Conservation (phyloP, 2,797 vertebrate species). For the Buceros bicornis region DNA sequence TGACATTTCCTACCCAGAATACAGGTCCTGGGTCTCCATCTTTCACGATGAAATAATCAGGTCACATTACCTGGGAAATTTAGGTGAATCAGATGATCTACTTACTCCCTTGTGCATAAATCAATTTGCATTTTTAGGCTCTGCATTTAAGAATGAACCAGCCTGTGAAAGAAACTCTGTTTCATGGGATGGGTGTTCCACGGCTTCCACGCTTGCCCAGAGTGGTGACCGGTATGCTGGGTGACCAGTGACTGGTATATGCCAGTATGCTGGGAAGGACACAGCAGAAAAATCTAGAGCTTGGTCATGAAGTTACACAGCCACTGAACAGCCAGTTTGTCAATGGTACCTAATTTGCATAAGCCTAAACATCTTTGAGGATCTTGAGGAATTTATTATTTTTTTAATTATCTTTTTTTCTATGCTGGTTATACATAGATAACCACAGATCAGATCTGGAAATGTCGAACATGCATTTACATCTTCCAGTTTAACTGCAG, state of each 20-base stretch:
- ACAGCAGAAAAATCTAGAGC: not conserved
- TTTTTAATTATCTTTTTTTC: not conserved
- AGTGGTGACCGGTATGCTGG: not conserved
- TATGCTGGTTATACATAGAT: not conserved
- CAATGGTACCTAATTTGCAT: not conserved
- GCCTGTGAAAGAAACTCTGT: not conserved
- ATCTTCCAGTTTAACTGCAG: not conserved
- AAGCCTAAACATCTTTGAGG: not conserved
- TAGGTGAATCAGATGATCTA: conserved; percentile 21
- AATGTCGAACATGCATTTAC: not conserved
- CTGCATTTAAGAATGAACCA: conserved; percentile 63
- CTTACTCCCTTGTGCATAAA: conserved; percentile 38
- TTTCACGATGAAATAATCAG: conserved; percentile 10
- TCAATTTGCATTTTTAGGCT: conserved; percentile 17
- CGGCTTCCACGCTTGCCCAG: not conserved
- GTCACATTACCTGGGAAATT: conserved; percentile 20
- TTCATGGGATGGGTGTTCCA: not conserved
- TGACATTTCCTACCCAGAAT: not conserved
- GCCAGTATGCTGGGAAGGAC: not conserved
- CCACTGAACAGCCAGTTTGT: not conserved
- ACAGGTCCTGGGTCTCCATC: not conserved
- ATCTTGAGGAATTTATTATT: not conserved
- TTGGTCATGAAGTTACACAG: not conserved
- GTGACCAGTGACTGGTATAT: no score
- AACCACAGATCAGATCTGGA: conserved; percentile 3